These are phyloP conservation scores for Tiliqua scincoides DNA, from an alignment of 2,113 vertebrate genomes.

Conservation along the genomic window DNA sequence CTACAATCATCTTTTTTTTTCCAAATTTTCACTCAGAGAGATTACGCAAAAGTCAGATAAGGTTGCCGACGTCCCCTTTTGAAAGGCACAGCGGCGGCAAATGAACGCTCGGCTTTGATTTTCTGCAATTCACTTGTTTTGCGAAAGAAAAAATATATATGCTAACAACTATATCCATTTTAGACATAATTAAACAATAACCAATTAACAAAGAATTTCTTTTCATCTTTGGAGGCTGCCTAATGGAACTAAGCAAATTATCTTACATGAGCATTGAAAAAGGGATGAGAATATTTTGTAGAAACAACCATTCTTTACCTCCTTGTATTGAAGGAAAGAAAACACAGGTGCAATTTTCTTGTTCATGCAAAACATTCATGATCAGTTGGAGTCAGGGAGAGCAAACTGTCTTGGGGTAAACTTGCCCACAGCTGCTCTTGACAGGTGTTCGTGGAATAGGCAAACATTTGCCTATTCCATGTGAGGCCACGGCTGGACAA, in stretches of 20 bases:
- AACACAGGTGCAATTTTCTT: background rate
- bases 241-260: background rate
- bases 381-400: background rate
- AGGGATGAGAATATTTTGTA: background rate
- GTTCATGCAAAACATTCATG: slow-evolving; percentile 4
- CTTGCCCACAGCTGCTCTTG: background rate
- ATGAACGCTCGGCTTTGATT: background rate
- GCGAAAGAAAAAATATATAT: background rate
- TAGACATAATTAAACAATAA: background rate
- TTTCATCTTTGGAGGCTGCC: background rate
- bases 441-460: background rate
- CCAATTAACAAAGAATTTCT: background rate
- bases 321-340: background rate
- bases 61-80: slow-evolving; percentile 1
- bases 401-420: background rate
- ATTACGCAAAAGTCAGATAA: background rate
- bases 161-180: background rate
- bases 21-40: background rate
- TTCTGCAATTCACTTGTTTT: background rate
- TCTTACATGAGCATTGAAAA: background rate
- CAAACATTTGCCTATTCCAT: background rate
- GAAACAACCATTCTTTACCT: background rate
- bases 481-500: background rate
- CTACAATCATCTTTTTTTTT: background rate
- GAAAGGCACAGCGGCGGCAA: background rate